Base-by-base conservation (phyloP, 1,140 invertebrate species). In the Platyscapa corneri region DNA sequence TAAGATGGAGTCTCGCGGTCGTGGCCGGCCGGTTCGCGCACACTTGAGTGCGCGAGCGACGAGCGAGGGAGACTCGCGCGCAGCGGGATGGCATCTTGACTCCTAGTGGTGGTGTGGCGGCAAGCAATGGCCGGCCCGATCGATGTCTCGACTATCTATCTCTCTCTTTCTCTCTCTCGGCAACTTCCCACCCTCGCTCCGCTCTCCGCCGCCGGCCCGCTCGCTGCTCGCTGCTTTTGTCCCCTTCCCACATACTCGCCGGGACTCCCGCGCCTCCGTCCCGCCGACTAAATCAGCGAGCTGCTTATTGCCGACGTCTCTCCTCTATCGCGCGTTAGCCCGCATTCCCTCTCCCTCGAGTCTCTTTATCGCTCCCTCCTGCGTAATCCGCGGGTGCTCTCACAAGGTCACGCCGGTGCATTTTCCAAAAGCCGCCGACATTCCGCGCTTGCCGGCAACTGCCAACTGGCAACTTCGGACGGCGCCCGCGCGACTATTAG, bases 1-100 rank as follows among this genome's bases (percentile, higher is more conserved):
- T 82, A 76, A 60, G 60, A 77, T 76, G 64, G 64, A 67, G 83
- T 75, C 42, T 32, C 42, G 27, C 10, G 27, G 37, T 23, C n/a
- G 46, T 49, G 42, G 42, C 75, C 65, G 65, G 65, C 65, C 75
- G 75, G 75, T 53, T 30, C 27, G n/a, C 30, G 23, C 18, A 27
- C 30, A 53, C 30, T 53, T 53, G 72, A 49, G 27, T 83, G 77
- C 60, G 65, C 60, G 78, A 30, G 27, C 42, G 53, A 83, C 64
- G 65, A 49, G 80, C 23, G 60, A 5, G 67, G 20, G 46, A 72
- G 79, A 37, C 34, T 75, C 56, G 86, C 53, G 76, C 87, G 78
- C 89, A 90, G 89, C 90, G 90, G 91, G 92, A 92, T 92, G 92
- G 92, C 92, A 93, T 93, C 92, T 93, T 93, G 92, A 93, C 92